phyloP scores from a whole-genome alignment of 2,888 invertebrate genomes.

The Corythucha ciliata region DNA sequence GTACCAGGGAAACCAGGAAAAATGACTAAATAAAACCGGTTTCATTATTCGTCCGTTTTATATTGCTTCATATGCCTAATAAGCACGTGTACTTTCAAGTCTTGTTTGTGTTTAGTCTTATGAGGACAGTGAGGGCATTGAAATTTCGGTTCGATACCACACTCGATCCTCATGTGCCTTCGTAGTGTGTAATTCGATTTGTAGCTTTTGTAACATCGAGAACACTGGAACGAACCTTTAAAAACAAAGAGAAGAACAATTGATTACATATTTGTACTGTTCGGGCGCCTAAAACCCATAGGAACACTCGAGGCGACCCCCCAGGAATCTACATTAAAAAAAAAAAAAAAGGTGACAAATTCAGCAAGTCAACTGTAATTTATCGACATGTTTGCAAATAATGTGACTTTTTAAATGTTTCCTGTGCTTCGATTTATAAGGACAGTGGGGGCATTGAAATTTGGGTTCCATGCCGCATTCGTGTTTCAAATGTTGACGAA shows the following conservation, averaged over 20 bases:
- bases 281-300: too few species aligned
- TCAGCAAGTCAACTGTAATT: neutral
- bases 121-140: constrained; percentile 43
- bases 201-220: constrained; percentile 33
- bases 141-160: constrained; percentile 41
- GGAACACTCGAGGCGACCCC: too few species aligned
- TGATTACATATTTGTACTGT: neutral
- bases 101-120: constrained; percentile 41
- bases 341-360: neutral
- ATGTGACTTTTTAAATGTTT: constrained; percentile 35
- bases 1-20: too few species aligned
- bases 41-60: too few species aligned
- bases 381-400: neutral
- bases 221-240: constrained; percentile 29
- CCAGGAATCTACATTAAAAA: neutral
- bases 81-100: constrained; percentile 23
- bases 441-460: constrained; percentile 36
- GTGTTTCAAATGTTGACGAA: constrained; percentile 41
- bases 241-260: constrained; percentile 2
- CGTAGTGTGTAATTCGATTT: constrained; percentile 35
- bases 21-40: too few species aligned
- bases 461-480: constrained; percentile 41
- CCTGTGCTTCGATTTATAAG: constrained; percentile 38
- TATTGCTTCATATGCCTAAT: constrained; percentile 16
- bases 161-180: constrained; percentile 40